phyloP scores from a whole-genome alignment of 2,888 invertebrate species.

The Mantis religiosa region DNA sequence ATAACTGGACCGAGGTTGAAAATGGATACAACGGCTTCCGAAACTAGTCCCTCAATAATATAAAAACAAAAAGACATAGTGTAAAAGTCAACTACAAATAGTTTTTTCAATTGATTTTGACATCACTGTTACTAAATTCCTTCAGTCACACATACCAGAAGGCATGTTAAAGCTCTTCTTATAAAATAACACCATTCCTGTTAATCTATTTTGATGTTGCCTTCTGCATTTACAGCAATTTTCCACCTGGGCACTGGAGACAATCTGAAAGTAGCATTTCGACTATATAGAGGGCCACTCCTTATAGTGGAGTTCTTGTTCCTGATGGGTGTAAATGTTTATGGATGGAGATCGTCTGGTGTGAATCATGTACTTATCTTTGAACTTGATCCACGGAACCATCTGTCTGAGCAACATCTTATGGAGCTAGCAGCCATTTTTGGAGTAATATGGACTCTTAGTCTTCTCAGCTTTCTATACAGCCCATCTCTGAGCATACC shows the following conservation, averaged over 20 bases:
- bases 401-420: constrained; percentile 87
- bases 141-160: too few relatives aligned
- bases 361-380: constrained; percentile 98
- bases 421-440: constrained; percentile 92
- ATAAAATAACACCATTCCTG: neutral
- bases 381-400: constrained; percentile 92
- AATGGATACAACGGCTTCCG: too few relatives aligned
- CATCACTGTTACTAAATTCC: too few relatives aligned
- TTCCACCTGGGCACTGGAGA: constrained; percentile 66
- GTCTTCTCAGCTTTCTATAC: constrained; percentile 77
- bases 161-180: too few relatives aligned
- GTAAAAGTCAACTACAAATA: too few relatives aligned
- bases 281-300: constrained; percentile 90
- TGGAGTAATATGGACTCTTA: constrained; percentile 91
- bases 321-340: constrained; percentile 92
- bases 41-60: too few relatives aligned
- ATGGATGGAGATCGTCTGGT: constrained; percentile 95
- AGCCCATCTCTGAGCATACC: constrained; percentile 68
- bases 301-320: constrained; percentile 90
- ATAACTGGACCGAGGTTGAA: too few relatives aligned
- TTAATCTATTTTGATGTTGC: neutral
- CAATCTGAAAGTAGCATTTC: constrained; percentile 60
- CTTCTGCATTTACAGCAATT: constrained; percentile 53
- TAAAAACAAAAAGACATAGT: too few relatives aligned
- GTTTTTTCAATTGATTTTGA: too few relatives aligned